A percentile compares a stretch with the other conserved stretches of the same genome.
phyloP scores from a whole-genome alignment of 1,140 invertebrate genomes.

The Asbolus verrucosus region DNA sequence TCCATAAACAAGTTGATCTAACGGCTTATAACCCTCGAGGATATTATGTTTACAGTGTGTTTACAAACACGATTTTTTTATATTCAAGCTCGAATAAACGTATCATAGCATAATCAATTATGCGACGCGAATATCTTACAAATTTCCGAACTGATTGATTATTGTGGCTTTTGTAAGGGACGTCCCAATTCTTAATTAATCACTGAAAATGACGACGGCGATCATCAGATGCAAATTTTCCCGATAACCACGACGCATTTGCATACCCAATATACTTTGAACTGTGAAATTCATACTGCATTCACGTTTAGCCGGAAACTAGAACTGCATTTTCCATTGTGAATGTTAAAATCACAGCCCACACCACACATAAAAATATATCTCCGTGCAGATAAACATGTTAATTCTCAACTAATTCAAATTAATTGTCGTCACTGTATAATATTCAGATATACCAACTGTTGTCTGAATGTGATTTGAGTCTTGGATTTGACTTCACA shows the following conservation, averaged over 20 bases:
- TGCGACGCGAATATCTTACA: not conserved
- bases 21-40: not conserved
- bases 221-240: not conserved
- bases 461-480: too few species aligned
- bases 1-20: constrained; percentile 25
- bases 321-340: not conserved
- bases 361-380: too few species aligned
- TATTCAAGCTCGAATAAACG: not conserved
- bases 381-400: too few species aligned
- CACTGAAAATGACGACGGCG: constrained; percentile 3
- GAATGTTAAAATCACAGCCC: too few species aligned
- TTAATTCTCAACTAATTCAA: too few species aligned
- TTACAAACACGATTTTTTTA: constrained; percentile 3
- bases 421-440: too few species aligned
- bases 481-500: too few species aligned
- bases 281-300: constrained; percentile 4
- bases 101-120: not conserved
- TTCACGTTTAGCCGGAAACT: too few species aligned
- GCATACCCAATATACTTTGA: not conserved
- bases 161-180: not conserved
- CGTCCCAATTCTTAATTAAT: not conserved
- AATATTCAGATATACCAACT: too few species aligned
- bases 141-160: constrained; percentile 1
- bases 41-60: constrained; percentile 35
- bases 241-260: not conserved